Base-by-base conservation (phyloP, 2,797 vertebrate genomes). In the Ptychobarbus kaznakovi region DNA sequence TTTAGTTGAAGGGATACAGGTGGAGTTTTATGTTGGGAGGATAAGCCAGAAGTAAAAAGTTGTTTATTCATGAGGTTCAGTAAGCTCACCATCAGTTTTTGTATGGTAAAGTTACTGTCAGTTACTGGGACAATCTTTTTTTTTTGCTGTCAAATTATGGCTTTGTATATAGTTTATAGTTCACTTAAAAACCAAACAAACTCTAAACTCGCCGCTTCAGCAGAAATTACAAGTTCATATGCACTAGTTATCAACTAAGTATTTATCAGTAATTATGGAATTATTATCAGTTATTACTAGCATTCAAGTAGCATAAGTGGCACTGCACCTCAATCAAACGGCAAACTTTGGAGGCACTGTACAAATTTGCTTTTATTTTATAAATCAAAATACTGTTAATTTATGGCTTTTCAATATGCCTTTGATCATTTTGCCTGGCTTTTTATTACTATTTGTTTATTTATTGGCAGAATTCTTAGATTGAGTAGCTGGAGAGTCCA, bases 1-100 rank as follows among this genome's bases (percentile, higher is more conserved):
- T n/a, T 40, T 42, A 20, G 40, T 58, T 79, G 25, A 66, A 61
- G 22, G 65, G 58, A 66, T 35, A n/a, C 49, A 3, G n/a, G 63
- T 75, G 5, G 63, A 80, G 84, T 63, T 80, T 78, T 78, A 53
- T 20, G 12, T 82, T 44, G 8, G 16, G 25, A 65, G 49, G 22
- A 68, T 63, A n/a, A 46, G 44, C 53, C 69, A 16, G 35, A 73
- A 58, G 28, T 35, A 56, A 77, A 73, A 46, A 65, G 38, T 18
- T 5, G 53, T 61, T 85, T 40, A 42, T 22, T 22, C 25, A 25
- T 58, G 38, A 69, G 38, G 20, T 78, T 78, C 51, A 84, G 4
- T 70, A 78, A 84, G 65, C 49, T 69, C 18, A 42, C 44, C 61
- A n/a, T 66, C 18, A 0, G 20, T 69, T 68, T 53, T 32, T 6